Evolutionary conservation across 2,888 invertebrate genomes (phyloP).

Genomic region (Protophormia terraenovae): DNA sequence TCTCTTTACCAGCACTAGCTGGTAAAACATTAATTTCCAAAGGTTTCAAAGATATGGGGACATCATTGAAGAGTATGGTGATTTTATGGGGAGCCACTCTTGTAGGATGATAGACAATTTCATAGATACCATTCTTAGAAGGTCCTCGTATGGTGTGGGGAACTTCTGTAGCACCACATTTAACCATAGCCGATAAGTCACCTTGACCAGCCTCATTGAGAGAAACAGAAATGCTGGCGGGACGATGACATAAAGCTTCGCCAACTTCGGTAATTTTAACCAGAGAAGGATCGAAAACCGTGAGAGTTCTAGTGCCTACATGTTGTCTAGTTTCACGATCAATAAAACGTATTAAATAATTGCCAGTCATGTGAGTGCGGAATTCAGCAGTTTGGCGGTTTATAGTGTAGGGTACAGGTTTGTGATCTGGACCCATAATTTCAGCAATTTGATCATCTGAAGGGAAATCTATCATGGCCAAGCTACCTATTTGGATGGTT

Average conservation of each 20-base stretch:
- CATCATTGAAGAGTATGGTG: constrained; percentile 92
- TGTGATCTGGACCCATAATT: constrained; percentile 86
- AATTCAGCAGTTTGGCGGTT: constrained; percentile 87
- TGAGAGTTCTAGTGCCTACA: constrained; percentile 86
- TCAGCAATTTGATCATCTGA: constrained; percentile 85
- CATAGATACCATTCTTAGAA: constrained; percentile 87
- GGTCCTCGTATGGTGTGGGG: constrained; percentile 90
- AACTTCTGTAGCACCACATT: constrained; percentile 90
- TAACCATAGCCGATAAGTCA: constrained; percentile 89
- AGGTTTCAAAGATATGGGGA: constrained; percentile 85
- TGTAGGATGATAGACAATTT: constrained; percentile 93
- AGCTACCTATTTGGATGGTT: constrained; percentile 85
- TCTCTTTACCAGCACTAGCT: constrained; percentile 87
- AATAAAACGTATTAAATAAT: constrained; percentile 87
- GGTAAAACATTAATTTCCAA: constrained; percentile 84
- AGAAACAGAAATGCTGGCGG: constrained; percentile 90
- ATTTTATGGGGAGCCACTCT: constrained; percentile 93
- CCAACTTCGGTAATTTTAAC: constrained; percentile 88
- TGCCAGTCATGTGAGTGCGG: constrained; percentile 88
- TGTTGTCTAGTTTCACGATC: constrained; percentile 84
- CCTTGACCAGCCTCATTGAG: constrained; percentile 92
- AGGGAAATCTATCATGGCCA: constrained; percentile 85
- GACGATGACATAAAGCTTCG: constrained; percentile 90
- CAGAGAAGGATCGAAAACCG: constrained; percentile 90
- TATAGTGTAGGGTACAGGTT: constrained; percentile 84